A percentile compares a stretch with the other conserved stretches of the same genome.
Conservation (phyloP, 2,113 vertebrate species). For the Crotalus viridis region DNA sequence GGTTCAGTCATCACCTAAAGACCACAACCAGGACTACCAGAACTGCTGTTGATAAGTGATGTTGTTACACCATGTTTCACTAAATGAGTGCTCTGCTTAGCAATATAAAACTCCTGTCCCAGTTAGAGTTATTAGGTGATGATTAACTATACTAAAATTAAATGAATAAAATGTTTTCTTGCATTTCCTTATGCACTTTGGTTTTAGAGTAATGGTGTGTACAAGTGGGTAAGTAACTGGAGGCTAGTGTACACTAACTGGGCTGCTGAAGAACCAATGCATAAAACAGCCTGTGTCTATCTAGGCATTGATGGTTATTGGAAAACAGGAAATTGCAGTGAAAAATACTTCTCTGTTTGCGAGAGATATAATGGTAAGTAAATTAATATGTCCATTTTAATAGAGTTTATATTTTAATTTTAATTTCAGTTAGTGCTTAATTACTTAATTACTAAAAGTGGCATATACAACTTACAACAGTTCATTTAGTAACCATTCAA, state of each 20-base stretch:
- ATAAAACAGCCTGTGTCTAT: slow-evolving; percentile 82
- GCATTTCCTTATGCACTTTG: not conserved
- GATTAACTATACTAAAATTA: not conserved
- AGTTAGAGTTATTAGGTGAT: not conserved
- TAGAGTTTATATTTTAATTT: not conserved
- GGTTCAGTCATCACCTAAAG: not conserved
- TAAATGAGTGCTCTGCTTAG: not conserved
- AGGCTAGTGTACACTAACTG: slow-evolving; percentile 76
- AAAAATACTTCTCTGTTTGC: slow-evolving; percentile 78
- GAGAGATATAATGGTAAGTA: slow-evolving; percentile 79
- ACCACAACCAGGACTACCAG: not conserved
- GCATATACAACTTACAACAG: not conserved
- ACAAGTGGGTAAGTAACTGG: slow-evolving; percentile 81
- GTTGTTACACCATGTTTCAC: not conserved
- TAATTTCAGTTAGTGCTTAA: not conserved
- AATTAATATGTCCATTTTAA: not conserved
- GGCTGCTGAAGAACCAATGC: slow-evolving; percentile 79
- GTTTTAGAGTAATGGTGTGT: slow-evolving; percentile 74
- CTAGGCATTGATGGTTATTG: slow-evolving; percentile 79
- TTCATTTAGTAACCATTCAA: not conserved
- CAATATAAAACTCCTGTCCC: not conserved
- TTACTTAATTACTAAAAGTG: not conserved
- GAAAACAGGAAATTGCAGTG: slow-evolving; percentile 80
- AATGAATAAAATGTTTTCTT: not conserved
- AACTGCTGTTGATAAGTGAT: not conserved